Evolutionary conservation across 2,113 vertebrate species (phyloP).

Genomic region (Leucopsar rothschildi): DNA sequence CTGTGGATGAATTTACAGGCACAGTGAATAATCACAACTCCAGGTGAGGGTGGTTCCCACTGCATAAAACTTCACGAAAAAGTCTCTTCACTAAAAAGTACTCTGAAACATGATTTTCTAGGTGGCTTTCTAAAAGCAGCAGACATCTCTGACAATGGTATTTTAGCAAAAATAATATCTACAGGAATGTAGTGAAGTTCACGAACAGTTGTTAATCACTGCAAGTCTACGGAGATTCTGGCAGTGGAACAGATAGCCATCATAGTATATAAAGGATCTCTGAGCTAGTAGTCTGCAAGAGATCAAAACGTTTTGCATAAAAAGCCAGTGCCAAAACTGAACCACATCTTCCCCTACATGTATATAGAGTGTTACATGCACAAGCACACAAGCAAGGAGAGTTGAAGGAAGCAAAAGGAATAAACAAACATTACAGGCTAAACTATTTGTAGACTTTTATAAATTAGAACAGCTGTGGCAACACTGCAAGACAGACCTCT

Average conservation of each 20-base stretch:
- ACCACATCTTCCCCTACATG: background rate
- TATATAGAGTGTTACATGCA: background rate
- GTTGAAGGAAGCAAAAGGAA: background rate
- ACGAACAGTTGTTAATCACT: background rate
- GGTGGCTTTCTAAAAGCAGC: background rate
- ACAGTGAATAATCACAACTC: background rate
- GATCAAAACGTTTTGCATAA: background rate
- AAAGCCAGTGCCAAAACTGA: background rate
- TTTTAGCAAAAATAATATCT: background rate
- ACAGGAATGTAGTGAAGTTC: background rate
- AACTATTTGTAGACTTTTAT: background rate
- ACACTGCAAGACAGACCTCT: background rate
- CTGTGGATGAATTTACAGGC: background rate
- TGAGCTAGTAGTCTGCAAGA: background rate
- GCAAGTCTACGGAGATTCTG: background rate
- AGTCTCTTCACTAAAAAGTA: background rate
- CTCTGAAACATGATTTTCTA: background rate
- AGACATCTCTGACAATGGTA: background rate
- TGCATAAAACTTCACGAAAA: background rate
- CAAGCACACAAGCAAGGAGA: background rate
- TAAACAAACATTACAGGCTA: background rate
- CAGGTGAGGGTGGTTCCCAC: background rate
- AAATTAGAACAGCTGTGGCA: background rate
- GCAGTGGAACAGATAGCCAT: background rate
- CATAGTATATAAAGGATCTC: background rate